Conservation (phyloP, 2,797 vertebrate genomes). For the Spea hammondii region DNA sequence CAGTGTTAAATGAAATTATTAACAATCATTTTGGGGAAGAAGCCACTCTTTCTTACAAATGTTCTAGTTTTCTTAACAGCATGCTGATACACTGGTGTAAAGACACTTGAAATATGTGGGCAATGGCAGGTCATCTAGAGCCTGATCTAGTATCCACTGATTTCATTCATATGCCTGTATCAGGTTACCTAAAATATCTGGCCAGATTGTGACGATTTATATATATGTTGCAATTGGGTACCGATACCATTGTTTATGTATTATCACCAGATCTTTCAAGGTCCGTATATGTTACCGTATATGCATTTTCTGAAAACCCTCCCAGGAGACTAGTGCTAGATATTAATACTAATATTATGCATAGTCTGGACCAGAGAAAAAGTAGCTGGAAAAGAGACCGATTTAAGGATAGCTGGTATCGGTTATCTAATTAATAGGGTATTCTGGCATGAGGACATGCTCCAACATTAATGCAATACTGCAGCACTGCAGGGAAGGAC, state of each 20-base stretch:
- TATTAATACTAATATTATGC: neutral
- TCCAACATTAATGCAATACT: neutral
- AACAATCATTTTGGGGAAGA: no score
- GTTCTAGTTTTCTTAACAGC: no score
- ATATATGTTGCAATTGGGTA: neutral
- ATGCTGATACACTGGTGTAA: neutral
- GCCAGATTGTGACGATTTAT: neutral
- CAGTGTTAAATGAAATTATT: no score
- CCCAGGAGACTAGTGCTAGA: neutral
- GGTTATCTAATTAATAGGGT: slow-evolving; percentile 1
- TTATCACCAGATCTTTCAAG: slow-evolving; percentile 22
- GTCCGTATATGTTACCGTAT: slow-evolving; percentile 34
- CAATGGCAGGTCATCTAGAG: neutral
- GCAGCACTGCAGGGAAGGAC: slow-evolving; percentile 15
- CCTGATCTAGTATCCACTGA: neutral
- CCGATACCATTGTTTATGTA: neutral
- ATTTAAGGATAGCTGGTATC: neutral
- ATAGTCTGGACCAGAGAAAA: neutral
- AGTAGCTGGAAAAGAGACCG: neutral
- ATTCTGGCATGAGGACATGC: slow-evolving; percentile 7
- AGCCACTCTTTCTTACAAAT: no score
- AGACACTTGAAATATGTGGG: neutral
- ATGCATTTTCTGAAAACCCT: neutral
- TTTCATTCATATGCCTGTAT: neutral
- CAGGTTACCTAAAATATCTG: neutral